Conservation (phyloP, 2,888 invertebrate species). For the Celastrina argiolus region DNA sequence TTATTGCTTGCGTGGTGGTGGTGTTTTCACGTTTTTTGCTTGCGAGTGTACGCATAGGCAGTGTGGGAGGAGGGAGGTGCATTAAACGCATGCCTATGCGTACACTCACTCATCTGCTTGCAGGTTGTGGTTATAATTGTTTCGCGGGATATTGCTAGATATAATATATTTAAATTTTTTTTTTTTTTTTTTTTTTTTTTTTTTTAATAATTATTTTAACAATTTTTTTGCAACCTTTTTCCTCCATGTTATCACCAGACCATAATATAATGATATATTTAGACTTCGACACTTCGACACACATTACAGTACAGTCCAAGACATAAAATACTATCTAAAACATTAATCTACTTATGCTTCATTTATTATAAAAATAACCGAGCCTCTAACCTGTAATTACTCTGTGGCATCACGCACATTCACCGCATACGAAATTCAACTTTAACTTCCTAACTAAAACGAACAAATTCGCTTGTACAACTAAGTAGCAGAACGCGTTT, state of each 20-base stretch:
- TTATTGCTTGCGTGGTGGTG: too few relatives aligned
- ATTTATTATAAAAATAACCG: conserved; percentile 13
- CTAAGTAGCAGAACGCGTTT: neutral
- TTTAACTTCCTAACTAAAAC: neutral
- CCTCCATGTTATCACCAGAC: neutral
- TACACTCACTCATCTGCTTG: too few relatives aligned
- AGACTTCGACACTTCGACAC: neutral
- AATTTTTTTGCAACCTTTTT: too few relatives aligned
- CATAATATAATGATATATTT: neutral
- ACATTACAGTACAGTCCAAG: neutral
- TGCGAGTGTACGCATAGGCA: too few relatives aligned
- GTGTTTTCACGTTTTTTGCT: too few relatives aligned
- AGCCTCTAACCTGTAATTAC: conserved; percentile 3
- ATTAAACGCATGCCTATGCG: too few relatives aligned
- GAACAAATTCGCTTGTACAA: neutral
- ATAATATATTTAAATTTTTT: too few relatives aligned
- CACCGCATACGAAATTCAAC: neutral
- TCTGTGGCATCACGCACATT: conserved; percentile 7
- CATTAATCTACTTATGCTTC: conserved; percentile 8
- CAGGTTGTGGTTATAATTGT: too few relatives aligned
- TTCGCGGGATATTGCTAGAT: too few relatives aligned
- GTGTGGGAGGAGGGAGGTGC: too few relatives aligned
- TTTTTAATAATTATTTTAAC: too few relatives aligned
- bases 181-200: too few relatives aligned
- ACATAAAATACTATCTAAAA: neutral